Evolutionary conservation across 53 echinoderm and acorn worm genomes (phyloP).

Genomic region (Crossaster papposus): DNA sequence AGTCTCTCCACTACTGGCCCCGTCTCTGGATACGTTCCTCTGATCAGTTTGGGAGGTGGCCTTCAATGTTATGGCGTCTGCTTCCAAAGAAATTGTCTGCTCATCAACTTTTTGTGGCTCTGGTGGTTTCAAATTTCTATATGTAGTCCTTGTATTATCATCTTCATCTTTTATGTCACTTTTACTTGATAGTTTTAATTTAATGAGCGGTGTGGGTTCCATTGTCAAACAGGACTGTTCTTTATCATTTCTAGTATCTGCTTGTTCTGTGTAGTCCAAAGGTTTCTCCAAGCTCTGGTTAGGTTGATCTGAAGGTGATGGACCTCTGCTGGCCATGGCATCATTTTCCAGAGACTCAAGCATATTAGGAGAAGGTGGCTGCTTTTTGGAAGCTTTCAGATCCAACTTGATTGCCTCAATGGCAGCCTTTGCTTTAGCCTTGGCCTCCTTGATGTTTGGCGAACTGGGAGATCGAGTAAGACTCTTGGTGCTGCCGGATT

Average conservation of each 20-base stretch:
- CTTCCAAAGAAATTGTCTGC: constrained; percentile 31
- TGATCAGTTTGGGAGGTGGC: constrained; percentile 33
- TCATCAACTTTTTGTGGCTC: constrained; percentile 1
- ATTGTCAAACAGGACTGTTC: too few species aligned
- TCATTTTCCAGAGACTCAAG: constrained; percentile 89
- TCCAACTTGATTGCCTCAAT: constrained; percentile 90
- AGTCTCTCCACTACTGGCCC: constrained; percentile 29
- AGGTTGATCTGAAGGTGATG: background rate
- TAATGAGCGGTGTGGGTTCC: background rate
- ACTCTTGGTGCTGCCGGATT: constrained; percentile 38
- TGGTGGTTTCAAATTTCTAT: too few species aligned
- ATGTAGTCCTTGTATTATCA: background rate
- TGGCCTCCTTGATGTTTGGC: constrained; percentile 66
- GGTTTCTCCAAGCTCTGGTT: background rate
- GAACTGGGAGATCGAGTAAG: constrained; percentile 46
- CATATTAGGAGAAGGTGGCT: constrained; percentile 82
- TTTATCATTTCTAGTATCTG: background rate
- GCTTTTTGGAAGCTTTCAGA: constrained; percentile 69
- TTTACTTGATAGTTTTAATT: background rate
- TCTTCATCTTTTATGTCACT: background rate
- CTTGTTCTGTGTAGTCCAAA: background rate
- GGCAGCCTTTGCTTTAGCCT: constrained; percentile 88
- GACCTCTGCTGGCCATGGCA: constrained; percentile 48
- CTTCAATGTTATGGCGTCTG: constrained; percentile 18
- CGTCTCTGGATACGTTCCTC: constrained; percentile 30